Evolutionary conservation across 2,888 invertebrate genomes (phyloP), one percentile per base, ranked within the genome.

Genomic region (Ceraclea dissimilis): DNA sequence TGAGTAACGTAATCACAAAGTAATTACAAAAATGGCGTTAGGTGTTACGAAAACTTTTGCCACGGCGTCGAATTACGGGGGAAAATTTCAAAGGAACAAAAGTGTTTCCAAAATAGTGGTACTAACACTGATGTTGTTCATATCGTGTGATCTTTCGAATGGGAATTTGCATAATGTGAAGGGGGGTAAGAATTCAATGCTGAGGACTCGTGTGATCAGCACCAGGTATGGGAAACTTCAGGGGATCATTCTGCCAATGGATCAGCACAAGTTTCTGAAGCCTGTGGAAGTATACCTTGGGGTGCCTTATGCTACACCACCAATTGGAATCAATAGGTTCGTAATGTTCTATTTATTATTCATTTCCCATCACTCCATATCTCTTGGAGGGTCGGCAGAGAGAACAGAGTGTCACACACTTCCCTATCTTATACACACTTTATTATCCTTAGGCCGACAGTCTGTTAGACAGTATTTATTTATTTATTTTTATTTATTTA

Each of bases 281-380:
- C 85, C 88, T 2, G 83, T 88, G 33, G 88, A 88, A 68, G 87
- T 89, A 63, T 92, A 89, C 67, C 79, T 91, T 50, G 92, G 91
- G 13, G 89, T 92, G 39, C 92, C 92, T 6, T 92, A 92, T 71
- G 92, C 92, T 2, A 90, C 90, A 50, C 89, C 91, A 26, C 91
- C 91, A 44, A 85, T 85, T 43, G 84, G 86, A 64, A 85, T 86
- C 64, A 90, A 87, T 69, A 81, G 93, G 75, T 92, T 70, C n/a
- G n/a, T n/a, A n/a, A n/a, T n/a, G n/a, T n/a, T n/a, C n/a, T n/a
- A n/a, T n/a, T n/a, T n/a, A 67, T 67, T 65, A 62, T 62, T n/a
- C n/a, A n/a, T n/a, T n/a, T n/a, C n/a, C n/a, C n/a, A n/a, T n/a
- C n/a, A n/a, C n/a, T n/a, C n/a, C n/a, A n/a, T n/a, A n/a, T n/a